These are phyloP conservation scores for Erebia ligea DNA, from an alignment of 2,888 invertebrate genomes.

Conservation along the genomic window DNA sequence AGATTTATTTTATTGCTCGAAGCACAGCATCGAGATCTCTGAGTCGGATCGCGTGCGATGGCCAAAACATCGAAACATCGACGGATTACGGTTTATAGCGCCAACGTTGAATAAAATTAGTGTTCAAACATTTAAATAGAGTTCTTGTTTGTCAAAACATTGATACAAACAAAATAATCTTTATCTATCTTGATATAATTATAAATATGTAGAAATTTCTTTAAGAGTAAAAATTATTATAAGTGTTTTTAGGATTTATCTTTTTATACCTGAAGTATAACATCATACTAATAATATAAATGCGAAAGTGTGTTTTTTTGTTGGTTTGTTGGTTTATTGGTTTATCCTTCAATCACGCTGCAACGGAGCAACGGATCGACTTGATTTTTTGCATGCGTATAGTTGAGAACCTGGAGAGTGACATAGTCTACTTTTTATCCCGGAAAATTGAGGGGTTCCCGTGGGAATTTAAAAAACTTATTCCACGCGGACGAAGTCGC, in stretches of 20 bases:
- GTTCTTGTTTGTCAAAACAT: constrained; percentile 29
- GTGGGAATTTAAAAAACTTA: too few relatives aligned
- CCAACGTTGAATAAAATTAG: constrained; percentile 60
- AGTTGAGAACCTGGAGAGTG: too few relatives aligned
- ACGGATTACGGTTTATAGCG: constrained; percentile 65
- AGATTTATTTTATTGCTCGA: constrained; percentile 81
- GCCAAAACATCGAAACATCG: constrained; percentile 50
- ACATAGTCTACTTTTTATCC: too few relatives aligned
- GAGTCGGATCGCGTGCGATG: constrained; percentile 56
- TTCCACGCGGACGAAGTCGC: too few relatives aligned
- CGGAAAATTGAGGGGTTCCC: too few relatives aligned
- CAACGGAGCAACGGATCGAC: too few relatives aligned
- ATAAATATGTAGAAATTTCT: neutral
- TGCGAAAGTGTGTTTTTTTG: too few relatives aligned
- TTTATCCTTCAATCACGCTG: too few relatives aligned
- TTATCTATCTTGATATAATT: neutral
- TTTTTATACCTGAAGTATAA: neutral
- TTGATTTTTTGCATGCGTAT: too few relatives aligned
- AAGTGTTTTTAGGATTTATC: neutral
- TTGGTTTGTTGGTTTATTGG: too few relatives aligned
- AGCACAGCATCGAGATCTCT: constrained; percentile 69
- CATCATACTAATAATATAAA: too few relatives aligned
- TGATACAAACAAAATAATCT: constrained; percentile 9
- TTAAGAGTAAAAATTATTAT: neutral
- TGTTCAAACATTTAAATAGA: constrained; percentile 58